Base-by-base conservation (phyloP, 2,797 vertebrate genomes). In the Lagodon rhomboides region DNA sequence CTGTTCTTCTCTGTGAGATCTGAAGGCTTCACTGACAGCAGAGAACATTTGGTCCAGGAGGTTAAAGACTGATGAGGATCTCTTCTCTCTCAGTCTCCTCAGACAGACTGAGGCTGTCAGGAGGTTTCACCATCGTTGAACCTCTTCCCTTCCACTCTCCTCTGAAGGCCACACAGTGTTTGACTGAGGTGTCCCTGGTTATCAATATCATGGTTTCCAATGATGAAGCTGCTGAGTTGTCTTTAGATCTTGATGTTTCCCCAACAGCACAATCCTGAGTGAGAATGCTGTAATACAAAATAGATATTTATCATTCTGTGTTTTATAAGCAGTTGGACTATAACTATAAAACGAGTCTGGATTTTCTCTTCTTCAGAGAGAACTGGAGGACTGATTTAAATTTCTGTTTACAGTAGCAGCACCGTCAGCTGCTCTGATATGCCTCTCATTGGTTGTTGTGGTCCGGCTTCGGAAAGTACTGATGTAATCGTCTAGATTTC, bases 1-100 rank as follows among this genome's bases (percentile, higher is more conserved):
- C 51, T 79, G 34, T 79, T 46, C 20, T 47, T 3, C 2, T 77
- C 72, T 10, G 58, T 82, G 70, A 88, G 84, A 0, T 70, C 34
- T 15, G 80, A 81, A 18, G 72, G 78, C 1, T 73, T 80, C 27
- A 85, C 75, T n/a, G 77, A 54, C 54, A 88, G 3, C 54, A 88
- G 3, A 86, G 46, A 15, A 84, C 79, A 55, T 85, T 83, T 65
- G 86, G 86, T 64, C 83, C 83, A 18, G 86, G 83, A 4, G 0
- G 1, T 51, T 66, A 79, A 0, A 58, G 9, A 1, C 0, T 9
- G 4, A 47, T 8, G 25, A 73, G 15, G 47, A 86, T 4, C 58
- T 82, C 49, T 22, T 10, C 0, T 54, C 5, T 73, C 0, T 68
- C 0, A 0, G 4, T 1, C 0, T 73, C 53, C 27, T 1, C 54